Evolutionary conservation across 2,888 invertebrate genomes (phyloP), one percentile per base, ranked within the genome.

Genomic region (Dioctria rufipes): DNA sequence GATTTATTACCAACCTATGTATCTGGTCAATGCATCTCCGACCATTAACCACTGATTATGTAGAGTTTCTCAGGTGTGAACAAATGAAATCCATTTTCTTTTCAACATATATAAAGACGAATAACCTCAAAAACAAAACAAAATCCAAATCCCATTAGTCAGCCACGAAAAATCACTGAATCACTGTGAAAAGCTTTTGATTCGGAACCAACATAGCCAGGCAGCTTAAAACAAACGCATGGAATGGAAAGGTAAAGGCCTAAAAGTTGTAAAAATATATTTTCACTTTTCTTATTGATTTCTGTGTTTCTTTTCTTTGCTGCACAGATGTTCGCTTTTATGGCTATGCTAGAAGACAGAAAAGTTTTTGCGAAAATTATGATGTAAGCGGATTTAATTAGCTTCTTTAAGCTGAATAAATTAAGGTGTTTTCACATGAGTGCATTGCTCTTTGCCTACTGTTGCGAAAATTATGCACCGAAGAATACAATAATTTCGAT

Each of bases 251-350:
- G 61, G 11, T 54, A 54, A 54, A 54, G 54, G 4, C n/a, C 11
- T 11, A 8, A 11, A 13, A 61, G 61, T n/a, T 25, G 25, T 61
- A 39, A 39, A 39, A 61, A 25, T 25, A 5, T 8, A 61, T 61
- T 61, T 61, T 61, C 61, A 61, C 61, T 61, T 61, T 61, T 61
- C 8, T 61, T 61, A 61, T 61, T 5, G 61, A 61, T 37, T 61
- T 61, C n/a, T 37, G 37, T 25, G 25, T 25, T 25, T 25, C 25
- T 25, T 25, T 11, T 61, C 37, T 39, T 61, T 13, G 37, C 37
- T 61, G 37, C 37, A 61, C 37, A 4, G 37, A n/a, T 25, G 37
- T n/a, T 37, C 25, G 61, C 11, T 25, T 25, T 25, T 25, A 25
- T 25, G 25, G 25, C 25, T 39, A 39, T 61, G 39, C 61, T 37